phyloP scores from a whole-genome alignment of 53 echinoderm and acorn worm genomes.

The Holothuria leucospilota region DNA sequence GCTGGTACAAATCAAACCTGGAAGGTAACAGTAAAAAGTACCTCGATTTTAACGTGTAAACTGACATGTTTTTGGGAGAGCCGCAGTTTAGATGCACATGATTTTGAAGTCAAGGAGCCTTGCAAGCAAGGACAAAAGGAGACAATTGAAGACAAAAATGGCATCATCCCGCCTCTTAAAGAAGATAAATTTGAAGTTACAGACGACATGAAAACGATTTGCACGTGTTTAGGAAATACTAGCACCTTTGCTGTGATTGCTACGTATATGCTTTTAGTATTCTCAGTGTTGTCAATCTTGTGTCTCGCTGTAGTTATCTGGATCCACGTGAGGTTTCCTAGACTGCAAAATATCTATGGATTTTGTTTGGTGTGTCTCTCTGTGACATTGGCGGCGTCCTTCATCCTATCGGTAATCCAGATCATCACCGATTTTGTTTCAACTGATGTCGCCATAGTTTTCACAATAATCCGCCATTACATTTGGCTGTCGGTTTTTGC shows the following conservation, averaged over 20 bases:
- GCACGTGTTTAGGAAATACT: neutral
- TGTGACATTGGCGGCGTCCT: neutral
- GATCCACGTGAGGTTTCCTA: constrained; percentile 24
- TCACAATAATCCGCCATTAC: constrained; percentile 19
- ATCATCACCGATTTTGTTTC: neutral
- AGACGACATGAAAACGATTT: too few species aligned
- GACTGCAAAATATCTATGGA: constrained; percentile 19
- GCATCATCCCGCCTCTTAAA: too few species aligned
- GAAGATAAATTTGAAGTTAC: too few species aligned
- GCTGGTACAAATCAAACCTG: too few species aligned
- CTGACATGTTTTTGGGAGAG: too few species aligned
- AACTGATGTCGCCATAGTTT: neutral
- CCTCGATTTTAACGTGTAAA: too few species aligned
- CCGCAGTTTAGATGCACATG: too few species aligned
- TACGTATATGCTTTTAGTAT: constrained; percentile 6
- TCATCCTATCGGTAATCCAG: neutral
- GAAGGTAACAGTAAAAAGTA: too few species aligned
- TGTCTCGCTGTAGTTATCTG: neutral
- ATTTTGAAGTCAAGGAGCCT: too few species aligned
- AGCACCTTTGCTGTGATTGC: constrained; percentile 4
- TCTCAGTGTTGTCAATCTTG: neutral
- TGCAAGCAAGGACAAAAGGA: too few species aligned
- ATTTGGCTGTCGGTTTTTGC: constrained; percentile 14
- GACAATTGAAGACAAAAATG: too few species aligned
- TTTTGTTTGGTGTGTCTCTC: constrained; percentile 22